phyloP scores from a whole-genome alignment of 2,888 invertebrate species.

The Cheilosia urbana region DNA sequence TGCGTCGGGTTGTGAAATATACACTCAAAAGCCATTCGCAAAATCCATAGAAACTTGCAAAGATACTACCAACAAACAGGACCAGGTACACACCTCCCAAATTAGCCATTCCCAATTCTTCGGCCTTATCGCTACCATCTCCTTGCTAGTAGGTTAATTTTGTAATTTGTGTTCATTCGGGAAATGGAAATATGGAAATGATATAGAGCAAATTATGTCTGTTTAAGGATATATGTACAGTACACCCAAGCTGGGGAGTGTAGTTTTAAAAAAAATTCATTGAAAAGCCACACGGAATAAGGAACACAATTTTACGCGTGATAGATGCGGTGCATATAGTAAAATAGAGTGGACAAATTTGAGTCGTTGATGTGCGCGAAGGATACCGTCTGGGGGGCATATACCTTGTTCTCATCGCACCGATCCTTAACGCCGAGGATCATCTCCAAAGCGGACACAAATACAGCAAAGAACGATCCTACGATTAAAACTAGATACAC shows the following conservation, averaged over 20 bases:
- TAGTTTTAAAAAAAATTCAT: slow-evolving; percentile 13
- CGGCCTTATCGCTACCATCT: slow-evolving; percentile 83
- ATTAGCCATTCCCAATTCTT: slow-evolving; percentile 86
- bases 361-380: slow-evolving; percentile 30
- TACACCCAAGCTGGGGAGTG: slow-evolving; percentile 39
- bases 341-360: not conserved
- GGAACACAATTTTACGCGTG: slow-evolving; percentile 2
- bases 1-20: slow-evolving; percentile 79
- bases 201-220: slow-evolving; percentile 48
- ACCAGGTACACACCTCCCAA: slow-evolving; percentile 88
- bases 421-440: slow-evolving; percentile 81
- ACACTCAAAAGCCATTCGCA: slow-evolving; percentile 81
- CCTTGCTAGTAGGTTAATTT: slow-evolving; percentile 74
- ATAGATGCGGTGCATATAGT: slow-evolving; percentile 25
- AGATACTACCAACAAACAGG: slow-evolving; percentile 84
- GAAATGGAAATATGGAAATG: slow-evolving; percentile 63
- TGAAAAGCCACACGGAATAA: slow-evolving; percentile 39
- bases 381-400: not conserved
- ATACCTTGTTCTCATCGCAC: slow-evolving; percentile 81
- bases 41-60: slow-evolving; percentile 81
- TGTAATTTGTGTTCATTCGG: slow-evolving; percentile 15
- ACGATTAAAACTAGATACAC: slow-evolving; percentile 87
- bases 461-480: slow-evolving; percentile 83
- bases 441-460: slow-evolving; percentile 82
- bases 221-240: slow-evolving; percentile 50